These are phyloP conservation scores for Lamproptera curius DNA, from an alignment of 2,888 invertebrate species.

Conservation along the genomic window DNA sequence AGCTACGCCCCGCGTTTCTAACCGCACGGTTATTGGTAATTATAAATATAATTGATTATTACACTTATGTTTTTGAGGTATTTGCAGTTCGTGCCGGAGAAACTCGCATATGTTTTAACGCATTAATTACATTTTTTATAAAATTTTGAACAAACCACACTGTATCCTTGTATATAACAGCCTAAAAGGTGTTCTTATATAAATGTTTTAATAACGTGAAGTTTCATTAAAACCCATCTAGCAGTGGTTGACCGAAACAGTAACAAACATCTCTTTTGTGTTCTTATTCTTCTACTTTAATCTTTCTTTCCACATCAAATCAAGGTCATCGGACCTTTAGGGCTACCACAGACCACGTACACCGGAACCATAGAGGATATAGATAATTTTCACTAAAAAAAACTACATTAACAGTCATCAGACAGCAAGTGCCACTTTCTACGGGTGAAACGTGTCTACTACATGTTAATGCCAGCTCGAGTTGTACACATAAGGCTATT, in stretches of 20 bases:
- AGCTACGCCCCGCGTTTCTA: too few species aligned
- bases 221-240: too few species aligned
- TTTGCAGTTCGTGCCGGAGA: too few species aligned
- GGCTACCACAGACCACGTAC: conserved; percentile 39
- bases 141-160: too few species aligned
- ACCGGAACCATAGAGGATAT: conserved; percentile 48
- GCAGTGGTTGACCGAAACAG: neutral
- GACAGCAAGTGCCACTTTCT: conserved; percentile 65
- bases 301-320: conserved; percentile 16
- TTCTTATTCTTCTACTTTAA: neutral
- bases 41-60: too few species aligned
- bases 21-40: too few species aligned
- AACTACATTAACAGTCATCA: conserved; percentile 64
- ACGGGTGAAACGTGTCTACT: conserved; percentile 49
- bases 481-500: conserved; percentile 47
- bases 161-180: too few species aligned
- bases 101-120: too few species aligned
- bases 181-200: too few species aligned
- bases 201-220: neutral
- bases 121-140: too few species aligned
- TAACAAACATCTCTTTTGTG: too few species aligned
- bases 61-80: too few species aligned
- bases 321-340: conserved; percentile 40
- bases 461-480: conserved; percentile 50
- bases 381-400: conserved; percentile 58